Evolutionary conservation across 2,888 invertebrate species (phyloP), one percentile per base, ranked within the genome.

Genomic region (Oxytorus armatus): DNA sequence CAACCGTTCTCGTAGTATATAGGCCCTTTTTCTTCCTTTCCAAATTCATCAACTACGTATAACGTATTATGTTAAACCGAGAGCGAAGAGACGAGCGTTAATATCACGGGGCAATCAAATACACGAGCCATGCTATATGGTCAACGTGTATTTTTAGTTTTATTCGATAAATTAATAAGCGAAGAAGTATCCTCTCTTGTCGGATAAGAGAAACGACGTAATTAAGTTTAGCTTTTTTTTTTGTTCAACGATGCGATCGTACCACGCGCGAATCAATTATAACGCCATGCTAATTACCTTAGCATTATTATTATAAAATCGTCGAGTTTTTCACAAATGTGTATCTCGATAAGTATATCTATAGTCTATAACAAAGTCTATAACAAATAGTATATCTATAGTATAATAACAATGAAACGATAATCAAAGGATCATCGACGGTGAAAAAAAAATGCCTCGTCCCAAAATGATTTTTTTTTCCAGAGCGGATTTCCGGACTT

Each of bases 161-260:
- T 47, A 53, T 53, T 16, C 61, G 42, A 44, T 59, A 25, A 68
- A 73, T 78, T 74, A 53, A 68, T 55, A 72, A 33, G 73, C 72
- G 59, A 77, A 72, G 59, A 49, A 74, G 65, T 70, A 55, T 72
- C 63, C 69, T 66, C 55, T 69, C 18, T n/a, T n/a, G 7, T 72
- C 72, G 49, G 68, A 59, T 65, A 57, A 77, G 36, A 70, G 29
- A 69, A 69, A n/a, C n/a, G n/a, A n/a, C n/a, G n/a, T n/a, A n/a
- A n/a, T n/a, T n/a, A n/a, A n/a, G n/a, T n/a, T n/a, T n/a, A n/a
- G n/a, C n/a, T n/a, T n/a, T n/a, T n/a, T n/a, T n/a, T n/a, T n/a
- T n/a, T n/a, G n/a, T n/a, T n/a, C n/a, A n/a, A n/a, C n/a, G n/a
- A n/a, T n/a, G n/a, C n/a, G n/a, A n/a, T n/a, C n/a, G n/a, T n/a